phyloP scores from a whole-genome alignment of 2,888 invertebrate species.

The Xestia rhomboidea region DNA sequence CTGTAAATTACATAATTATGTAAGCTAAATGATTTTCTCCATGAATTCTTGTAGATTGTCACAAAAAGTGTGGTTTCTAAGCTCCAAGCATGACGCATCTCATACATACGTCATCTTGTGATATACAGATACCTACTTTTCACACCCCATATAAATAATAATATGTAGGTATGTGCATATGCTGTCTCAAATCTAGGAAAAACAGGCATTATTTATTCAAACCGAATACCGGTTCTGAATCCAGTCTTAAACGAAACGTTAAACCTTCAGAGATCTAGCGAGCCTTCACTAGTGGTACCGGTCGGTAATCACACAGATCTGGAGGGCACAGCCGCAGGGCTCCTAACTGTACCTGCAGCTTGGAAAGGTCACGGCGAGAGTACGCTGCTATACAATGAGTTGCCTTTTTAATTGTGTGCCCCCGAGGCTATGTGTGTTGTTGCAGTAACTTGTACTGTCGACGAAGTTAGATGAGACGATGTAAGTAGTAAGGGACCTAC shows the following conservation, averaged over 20 bases:
- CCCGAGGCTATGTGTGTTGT: slow-evolving; percentile 15
- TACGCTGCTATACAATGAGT: slow-evolving; percentile 37
- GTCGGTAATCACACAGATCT: slow-evolving; percentile 56
- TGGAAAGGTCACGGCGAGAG: slow-evolving; percentile 52
- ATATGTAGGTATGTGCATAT: background rate
- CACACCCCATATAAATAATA: background rate
- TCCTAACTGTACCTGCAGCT: slow-evolving; percentile 54
- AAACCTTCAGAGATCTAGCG: slow-evolving; percentile 30
- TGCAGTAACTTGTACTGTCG: background rate
- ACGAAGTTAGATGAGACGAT: background rate
- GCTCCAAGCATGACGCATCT: background rate
- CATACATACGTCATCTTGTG: background rate
- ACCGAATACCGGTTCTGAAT: slow-evolving; percentile 4
- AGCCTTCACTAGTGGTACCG: slow-evolving; percentile 42
- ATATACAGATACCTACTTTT: background rate
- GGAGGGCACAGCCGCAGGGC: slow-evolving; percentile 54
- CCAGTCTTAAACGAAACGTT: slow-evolving; percentile 3
- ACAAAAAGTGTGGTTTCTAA: background rate
- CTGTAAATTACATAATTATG: background rate
- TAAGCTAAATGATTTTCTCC: background rate
- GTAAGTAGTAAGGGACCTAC: background rate
- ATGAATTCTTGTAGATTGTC: background rate
- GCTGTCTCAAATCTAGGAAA: background rate
- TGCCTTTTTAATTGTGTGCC: slow-evolving; percentile 28
- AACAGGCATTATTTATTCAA: background rate